A percentile compares a stretch with the other conserved stretches of the same genome.
Conservation (phyloP, 2,888 invertebrate species). For the Sphaerophoria taeniata region DNA sequence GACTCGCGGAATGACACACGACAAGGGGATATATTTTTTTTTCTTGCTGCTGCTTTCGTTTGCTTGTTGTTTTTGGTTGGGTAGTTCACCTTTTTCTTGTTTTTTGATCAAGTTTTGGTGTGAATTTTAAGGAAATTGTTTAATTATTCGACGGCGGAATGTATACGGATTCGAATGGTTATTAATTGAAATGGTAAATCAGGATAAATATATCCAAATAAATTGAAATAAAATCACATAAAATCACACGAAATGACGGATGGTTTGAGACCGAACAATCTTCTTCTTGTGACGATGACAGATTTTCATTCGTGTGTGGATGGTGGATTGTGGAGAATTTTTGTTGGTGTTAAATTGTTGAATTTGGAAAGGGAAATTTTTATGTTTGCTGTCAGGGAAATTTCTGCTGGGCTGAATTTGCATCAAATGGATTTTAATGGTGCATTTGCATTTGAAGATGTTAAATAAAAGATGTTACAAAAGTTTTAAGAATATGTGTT, state of each 20-base stretch:
- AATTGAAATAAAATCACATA: constrained; percentile 75
- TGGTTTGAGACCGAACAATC: constrained; percentile 75
- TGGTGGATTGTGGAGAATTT: too few species aligned
- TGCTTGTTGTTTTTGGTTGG: constrained; percentile 72
- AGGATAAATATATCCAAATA: constrained; percentile 66
- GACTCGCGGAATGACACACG: constrained; percentile 60
- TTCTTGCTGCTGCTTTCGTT: constrained; percentile 14
- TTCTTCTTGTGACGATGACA: constrained; percentile 76
- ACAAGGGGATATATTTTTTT: constrained; percentile 58
- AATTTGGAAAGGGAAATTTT: too few species aligned
- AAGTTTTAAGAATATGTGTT: too few species aligned
- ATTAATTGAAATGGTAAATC: constrained; percentile 55
- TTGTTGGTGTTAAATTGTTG: constrained; percentile 41
- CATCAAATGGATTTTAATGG: too few species aligned
- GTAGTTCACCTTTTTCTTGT: constrained; percentile 48
- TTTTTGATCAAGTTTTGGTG: constrained; percentile 21
- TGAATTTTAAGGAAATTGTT: constrained; percentile 6
- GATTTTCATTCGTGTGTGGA: constrained; percentile 75
- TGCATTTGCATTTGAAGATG: too few species aligned
- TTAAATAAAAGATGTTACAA: too few species aligned
- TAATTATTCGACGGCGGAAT: constrained; percentile 48
- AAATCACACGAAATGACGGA: constrained; percentile 75
- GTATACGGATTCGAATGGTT: constrained; percentile 62
- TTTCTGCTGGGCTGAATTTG: neutral
- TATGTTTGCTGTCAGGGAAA: constrained; percentile 51